Evolutionary conservation across 2,113 vertebrate genomes (phyloP).

Genomic region (Urocitellus parryii): DNA sequence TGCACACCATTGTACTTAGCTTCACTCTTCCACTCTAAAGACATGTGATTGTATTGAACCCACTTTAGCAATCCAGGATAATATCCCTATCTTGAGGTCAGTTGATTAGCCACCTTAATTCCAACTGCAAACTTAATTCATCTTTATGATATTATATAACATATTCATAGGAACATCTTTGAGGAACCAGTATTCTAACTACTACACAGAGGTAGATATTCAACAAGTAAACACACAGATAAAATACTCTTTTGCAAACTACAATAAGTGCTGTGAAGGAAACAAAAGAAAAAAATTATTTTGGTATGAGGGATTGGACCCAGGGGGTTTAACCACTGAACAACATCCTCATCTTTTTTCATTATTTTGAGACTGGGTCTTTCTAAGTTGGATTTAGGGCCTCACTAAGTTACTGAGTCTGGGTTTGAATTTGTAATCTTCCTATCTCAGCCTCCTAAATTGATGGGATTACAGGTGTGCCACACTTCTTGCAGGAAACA

Average conservation of each 20-base stretch:
- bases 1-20: no score
- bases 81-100: background rate
- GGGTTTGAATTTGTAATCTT: no score
- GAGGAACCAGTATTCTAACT: background rate
- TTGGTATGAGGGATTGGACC: no score
- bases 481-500: background rate
- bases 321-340: no score
- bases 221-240: slow-evolving; percentile 39
- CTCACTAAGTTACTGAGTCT: no score
- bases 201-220: background rate
- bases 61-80: background rate
- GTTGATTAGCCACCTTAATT: slow-evolving; percentile 24
- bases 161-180: slow-evolving; percentile 14
- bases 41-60: background rate
- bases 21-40: background rate
- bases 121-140: background rate
- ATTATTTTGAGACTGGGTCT: no score
- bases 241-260: slow-evolving; percentile 12
- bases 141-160: slow-evolving; percentile 28
- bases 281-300: no score
- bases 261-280: background rate
- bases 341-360: no score
- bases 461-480: no score
- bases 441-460: no score
- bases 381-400: no score